Base-by-base conservation (phyloP, 2,888 invertebrate genomes). In the Neoaliturus tenellus region DNA sequence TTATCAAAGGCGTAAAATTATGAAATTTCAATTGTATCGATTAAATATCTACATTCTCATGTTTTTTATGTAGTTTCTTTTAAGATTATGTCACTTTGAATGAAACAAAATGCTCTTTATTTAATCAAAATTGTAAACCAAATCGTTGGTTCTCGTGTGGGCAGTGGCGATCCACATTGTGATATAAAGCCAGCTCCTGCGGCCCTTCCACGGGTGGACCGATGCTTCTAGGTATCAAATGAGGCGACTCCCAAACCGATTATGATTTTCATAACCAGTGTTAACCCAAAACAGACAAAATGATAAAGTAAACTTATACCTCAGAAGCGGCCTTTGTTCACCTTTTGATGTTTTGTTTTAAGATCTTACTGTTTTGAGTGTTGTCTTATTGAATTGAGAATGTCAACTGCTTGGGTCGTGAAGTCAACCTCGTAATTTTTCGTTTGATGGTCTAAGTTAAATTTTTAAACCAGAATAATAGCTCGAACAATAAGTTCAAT, bases 181-280 rank as follows among this genome's bases (percentile, higher is more conserved):
- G 1, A 17, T 71, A 71, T 71, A 71, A 71, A 39, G 20, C 20
- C 39, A 71, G 39, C 39, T 4, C 39, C 39, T 10, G 6, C 41
- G 1, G 17, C 12, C 4, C 0, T 0, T 20, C 0, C 3, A 71
- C 39, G 75, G 75, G 75, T 75, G 75, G 75, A 75, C 75, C 75
- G 48, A 75, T 75, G 75, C 75, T 75, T 75, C 75, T 75, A 75
- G 75, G 75, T 75, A 75, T 75, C 75, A 28, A 75, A 44, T 48
- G 75, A 75, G 75, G 75, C 75, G 75, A 75, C 75, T 75, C 75
- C 17, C 48, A 44, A 48, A 75, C 75, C 75, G 75, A 75, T 75
- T 75, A 75, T 75, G 48, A 75, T 75, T 71, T 75, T 75, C 75
- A 75, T 75, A 75, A 75, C 75, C 75, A 75, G 41, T 48, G 75